Evolutionary conservation across 2,113 vertebrate genomes (phyloP).

Genomic region (Ochotona princeps): DNA sequence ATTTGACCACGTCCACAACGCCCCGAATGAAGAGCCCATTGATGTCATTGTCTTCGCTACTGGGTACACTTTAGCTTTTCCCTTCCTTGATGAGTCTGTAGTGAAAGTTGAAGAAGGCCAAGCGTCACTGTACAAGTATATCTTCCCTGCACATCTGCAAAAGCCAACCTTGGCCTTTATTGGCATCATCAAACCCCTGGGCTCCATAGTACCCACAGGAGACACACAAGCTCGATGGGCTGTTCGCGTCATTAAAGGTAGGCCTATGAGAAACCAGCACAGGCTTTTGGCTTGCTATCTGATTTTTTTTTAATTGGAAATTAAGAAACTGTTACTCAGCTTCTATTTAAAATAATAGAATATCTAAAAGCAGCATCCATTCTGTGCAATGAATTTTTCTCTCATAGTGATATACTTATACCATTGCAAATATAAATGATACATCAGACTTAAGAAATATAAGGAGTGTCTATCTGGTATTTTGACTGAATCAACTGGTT

Average conservation of each 20-base stretch:
- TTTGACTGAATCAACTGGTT: slow-evolving; percentile 12
- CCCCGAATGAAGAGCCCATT: slow-evolving; percentile 87
- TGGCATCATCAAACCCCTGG: slow-evolving; percentile 87
- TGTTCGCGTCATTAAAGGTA: slow-evolving; percentile 90
- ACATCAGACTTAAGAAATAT: not conserved
- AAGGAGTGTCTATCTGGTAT: not conserved
- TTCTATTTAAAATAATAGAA: not conserved
- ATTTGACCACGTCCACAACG: slow-evolving; percentile 88
- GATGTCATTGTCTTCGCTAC: slow-evolving; percentile 92
- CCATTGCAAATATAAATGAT: not conserved
- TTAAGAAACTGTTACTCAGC: not conserved
- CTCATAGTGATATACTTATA: not conserved
- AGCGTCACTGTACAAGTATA: slow-evolving; percentile 88
- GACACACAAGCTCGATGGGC: slow-evolving; percentile 94
- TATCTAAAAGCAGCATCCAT: slow-evolving; percentile 6
- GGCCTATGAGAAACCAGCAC: not conserved
- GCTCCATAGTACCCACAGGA: slow-evolving; percentile 85
- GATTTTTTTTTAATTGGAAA: not conserved
- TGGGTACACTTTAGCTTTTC: slow-evolving; percentile 88
- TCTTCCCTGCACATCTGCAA: slow-evolving; percentile 89
- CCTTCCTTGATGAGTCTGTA: slow-evolving; percentile 88
- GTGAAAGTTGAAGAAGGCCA: slow-evolving; percentile 86
- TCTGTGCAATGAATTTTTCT: not conserved
- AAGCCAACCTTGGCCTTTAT: slow-evolving; percentile 90
- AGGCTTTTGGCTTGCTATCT: not conserved